Evolutionary conservation across 1,140 invertebrate species (phyloP).

Genomic region (Drosophila ananassae): DNA sequence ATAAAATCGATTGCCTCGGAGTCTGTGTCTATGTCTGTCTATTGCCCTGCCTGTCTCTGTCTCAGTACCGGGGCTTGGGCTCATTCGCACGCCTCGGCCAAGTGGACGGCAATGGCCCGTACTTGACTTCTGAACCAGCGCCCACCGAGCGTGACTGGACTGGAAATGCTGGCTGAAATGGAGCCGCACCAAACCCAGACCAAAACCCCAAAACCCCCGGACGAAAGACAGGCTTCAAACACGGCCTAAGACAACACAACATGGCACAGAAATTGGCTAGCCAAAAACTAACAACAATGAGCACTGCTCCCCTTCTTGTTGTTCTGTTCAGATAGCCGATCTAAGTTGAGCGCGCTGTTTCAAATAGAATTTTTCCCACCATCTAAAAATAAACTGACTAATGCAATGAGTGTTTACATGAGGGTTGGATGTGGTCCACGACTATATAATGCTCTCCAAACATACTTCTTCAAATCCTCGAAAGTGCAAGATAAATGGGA

Average conservation of each 20-base stretch:
- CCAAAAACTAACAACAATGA: constrained; percentile 78
- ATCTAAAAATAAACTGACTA: constrained; percentile 73
- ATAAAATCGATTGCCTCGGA: constrained; percentile 52
- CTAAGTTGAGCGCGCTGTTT: constrained; percentile 62
- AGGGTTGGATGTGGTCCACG: constrained; percentile 20
- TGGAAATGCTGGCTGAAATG: constrained; percentile 39
- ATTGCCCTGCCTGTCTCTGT: not conserved
- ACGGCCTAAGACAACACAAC: constrained; percentile 17
- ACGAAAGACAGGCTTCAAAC: constrained; percentile 55
- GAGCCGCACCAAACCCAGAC: constrained; percentile 22
- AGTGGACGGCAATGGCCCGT: constrained; percentile 59
- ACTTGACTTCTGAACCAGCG: constrained; percentile 81
- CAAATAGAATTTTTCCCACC: constrained; percentile 81
- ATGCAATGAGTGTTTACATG: constrained; percentile 50
- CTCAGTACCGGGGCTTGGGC: constrained; percentile 33
- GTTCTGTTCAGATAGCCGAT: constrained; percentile 74
- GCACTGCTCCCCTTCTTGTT: constrained; percentile 45
- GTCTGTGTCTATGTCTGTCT: not conserved
- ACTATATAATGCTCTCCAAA: constrained; percentile 39
- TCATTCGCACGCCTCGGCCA: constrained; percentile 76
- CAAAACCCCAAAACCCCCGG: constrained; percentile 17
- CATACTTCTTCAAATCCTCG: constrained; percentile 7
- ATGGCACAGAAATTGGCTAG: constrained; percentile 57
- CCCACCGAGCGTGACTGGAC: constrained; percentile 79
- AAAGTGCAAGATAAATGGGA: constrained; percentile 22